Percentiles rank a stretch among this genome's conserved stretches.
Evolutionary conservation across 2,888 invertebrate genomes (phyloP).

Genomic region (Diplolepis rosae): DNA sequence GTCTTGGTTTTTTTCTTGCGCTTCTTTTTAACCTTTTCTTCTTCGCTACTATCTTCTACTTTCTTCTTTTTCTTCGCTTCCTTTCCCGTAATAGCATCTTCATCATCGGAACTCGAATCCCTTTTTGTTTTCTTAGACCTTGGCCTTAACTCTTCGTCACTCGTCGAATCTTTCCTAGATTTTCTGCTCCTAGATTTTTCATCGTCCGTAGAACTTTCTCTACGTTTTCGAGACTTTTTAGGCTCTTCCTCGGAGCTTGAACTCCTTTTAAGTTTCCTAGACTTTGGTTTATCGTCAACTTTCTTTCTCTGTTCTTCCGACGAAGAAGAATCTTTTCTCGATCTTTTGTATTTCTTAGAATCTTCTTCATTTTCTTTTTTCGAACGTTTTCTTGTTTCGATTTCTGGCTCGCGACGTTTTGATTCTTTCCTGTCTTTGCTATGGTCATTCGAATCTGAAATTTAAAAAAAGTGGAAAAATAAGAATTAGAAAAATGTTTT

Average conservation of each 20-base stretch:
- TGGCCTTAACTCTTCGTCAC: conserved; percentile 66
- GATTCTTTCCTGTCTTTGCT: conserved; percentile 72
- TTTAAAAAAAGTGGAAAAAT: background rate
- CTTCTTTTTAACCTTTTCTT: conserved; percentile 76
- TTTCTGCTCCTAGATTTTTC: conserved; percentile 76
- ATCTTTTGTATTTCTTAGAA: conserved; percentile 60
- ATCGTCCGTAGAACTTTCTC: conserved; percentile 78
- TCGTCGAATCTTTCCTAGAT: conserved; percentile 66
- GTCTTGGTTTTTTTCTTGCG: conserved; percentile 73
- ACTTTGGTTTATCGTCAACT: conserved; percentile 72
- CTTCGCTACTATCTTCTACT: conserved; percentile 77
- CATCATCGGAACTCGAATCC: conserved; percentile 77
- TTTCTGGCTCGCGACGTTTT: conserved; percentile 73
- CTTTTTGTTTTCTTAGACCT: conserved; percentile 64
- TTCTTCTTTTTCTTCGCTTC: conserved; percentile 80
- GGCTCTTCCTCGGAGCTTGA: conserved; percentile 79
- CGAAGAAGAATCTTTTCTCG: conserved; percentile 67
- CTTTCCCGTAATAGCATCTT: conserved; percentile 79
- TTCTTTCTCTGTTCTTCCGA: conserved; percentile 65
- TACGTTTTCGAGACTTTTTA: conserved; percentile 78
- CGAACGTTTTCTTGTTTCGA: conserved; percentile 71
- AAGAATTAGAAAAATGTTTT: background rate
- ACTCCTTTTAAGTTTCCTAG: conserved; percentile 72
- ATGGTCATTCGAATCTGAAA: conserved; percentile 69
- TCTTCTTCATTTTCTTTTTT: conserved; percentile 75